Percentiles rank a stretch among this genome's conserved stretches.
These are phyloP conservation scores for Myripristis murdjan DNA, from an alignment of 2,797 vertebrate genomes.

Conservation along the genomic window DNA sequence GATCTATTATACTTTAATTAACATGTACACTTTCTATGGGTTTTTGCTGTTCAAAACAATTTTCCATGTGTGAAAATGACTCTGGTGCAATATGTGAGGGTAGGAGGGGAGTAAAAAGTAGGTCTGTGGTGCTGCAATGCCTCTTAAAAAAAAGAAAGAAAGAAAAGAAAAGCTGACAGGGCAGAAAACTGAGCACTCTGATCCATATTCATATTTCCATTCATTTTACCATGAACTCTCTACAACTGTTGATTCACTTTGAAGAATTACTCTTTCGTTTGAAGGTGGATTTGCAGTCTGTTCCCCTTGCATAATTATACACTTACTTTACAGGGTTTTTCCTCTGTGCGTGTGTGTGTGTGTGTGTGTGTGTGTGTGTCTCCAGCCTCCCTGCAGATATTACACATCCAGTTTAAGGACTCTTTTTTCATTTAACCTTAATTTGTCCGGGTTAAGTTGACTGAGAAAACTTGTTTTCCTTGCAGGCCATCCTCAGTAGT, in stretches of 20 bases:
- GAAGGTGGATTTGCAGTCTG: slow-evolving; percentile 32
- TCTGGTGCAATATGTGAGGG: slow-evolving; percentile 44
- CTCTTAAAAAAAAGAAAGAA: slow-evolving; percentile 40
- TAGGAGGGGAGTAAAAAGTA: slow-evolving; percentile 59
- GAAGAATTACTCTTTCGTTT: slow-evolving; percentile 62
- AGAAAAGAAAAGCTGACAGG: slow-evolving; percentile 61
- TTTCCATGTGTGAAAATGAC: slow-evolving; percentile 34
- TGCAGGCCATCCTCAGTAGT: too few species aligned
- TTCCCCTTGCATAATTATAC: slow-evolving; percentile 63
- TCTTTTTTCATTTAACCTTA: slow-evolving; percentile 73
- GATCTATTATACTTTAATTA: too few species aligned
- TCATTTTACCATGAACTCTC: slow-evolving; percentile 64
- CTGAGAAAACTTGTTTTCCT: slow-evolving; percentile 52
- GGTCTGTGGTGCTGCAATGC: slow-evolving; percentile 73
- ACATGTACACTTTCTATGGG: slow-evolving; percentile 24
- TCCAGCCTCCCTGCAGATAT: slow-evolving; percentile 43
- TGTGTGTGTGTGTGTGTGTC: slow-evolving; percentile 23
- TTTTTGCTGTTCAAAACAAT: slow-evolving; percentile 19
- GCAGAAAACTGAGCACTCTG: slow-evolving; percentile 64
- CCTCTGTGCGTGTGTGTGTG: slow-evolving; percentile 35
- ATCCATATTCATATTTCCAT: slow-evolving; percentile 77
- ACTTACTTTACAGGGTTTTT: slow-evolving; percentile 49
- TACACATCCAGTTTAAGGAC: slow-evolving; percentile 59
- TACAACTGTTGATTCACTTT: slow-evolving; percentile 72
- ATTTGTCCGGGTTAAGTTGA: slow-evolving; percentile 69